Conservation (phyloP, 1,140 invertebrate genomes). For the Mesaphorura yosii region DNA sequence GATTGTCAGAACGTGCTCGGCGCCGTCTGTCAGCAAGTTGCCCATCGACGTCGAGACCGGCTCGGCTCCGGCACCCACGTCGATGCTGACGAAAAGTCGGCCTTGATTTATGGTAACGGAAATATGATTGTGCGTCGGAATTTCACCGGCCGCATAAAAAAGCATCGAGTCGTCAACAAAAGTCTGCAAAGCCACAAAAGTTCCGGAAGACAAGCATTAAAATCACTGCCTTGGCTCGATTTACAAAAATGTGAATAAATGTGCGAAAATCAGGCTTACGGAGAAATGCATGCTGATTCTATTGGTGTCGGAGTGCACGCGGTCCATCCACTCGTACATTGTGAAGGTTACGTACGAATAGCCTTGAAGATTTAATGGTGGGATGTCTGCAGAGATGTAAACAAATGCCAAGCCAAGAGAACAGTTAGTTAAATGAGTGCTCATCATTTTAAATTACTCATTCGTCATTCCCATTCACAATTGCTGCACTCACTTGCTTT, state of each 20-base stretch:
- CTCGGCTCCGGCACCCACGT: slow-evolving; percentile 58
- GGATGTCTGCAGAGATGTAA: slow-evolving; percentile 52
- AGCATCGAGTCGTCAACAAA: slow-evolving; percentile 73
- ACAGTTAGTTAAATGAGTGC: not conserved
- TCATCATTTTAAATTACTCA: no score
- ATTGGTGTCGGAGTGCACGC: slow-evolving; percentile 72
- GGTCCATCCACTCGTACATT: slow-evolving; percentile 83
- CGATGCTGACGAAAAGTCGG: slow-evolving; percentile 63
- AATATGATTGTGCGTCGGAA: slow-evolving; percentile 67
- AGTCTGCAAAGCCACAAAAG: slow-evolving; percentile 43
- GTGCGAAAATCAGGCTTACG: slow-evolving; percentile 39
- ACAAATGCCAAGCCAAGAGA: slow-evolving; percentile 1
- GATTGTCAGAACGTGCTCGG: slow-evolving; percentile 84
- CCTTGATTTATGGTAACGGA: slow-evolving; percentile 66
- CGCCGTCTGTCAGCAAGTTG: slow-evolving; percentile 53
- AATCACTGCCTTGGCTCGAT: not conserved
- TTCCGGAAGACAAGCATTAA: not conserved
- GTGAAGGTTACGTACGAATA: slow-evolving; percentile 85
- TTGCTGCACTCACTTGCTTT: slow-evolving; percentile 64
- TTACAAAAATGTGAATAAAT: slow-evolving; percentile 1
- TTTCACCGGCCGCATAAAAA: slow-evolving; percentile 76
- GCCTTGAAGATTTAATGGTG: slow-evolving; percentile 70
- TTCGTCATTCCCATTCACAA: no score
- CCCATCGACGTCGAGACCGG: slow-evolving; percentile 41
- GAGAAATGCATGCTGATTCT: slow-evolving; percentile 78